These are phyloP conservation scores for Drosophila ercepeae DNA, from an alignment of 1,140 invertebrate genomes.

Conservation along the genomic window DNA sequence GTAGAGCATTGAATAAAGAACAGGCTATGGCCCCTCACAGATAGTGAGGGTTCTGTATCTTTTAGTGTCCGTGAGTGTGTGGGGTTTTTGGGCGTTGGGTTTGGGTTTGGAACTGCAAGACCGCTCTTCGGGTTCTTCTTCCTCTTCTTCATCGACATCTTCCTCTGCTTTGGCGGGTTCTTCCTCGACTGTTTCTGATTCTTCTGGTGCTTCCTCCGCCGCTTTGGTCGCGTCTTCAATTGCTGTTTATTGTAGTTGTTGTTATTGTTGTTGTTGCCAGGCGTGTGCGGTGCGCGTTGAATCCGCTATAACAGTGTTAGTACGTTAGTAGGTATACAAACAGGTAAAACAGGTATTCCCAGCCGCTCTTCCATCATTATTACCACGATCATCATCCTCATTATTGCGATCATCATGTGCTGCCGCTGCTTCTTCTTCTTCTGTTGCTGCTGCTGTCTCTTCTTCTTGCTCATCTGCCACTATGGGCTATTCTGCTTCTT, in stretches of 20 bases:
- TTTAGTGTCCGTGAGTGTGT: constrained; percentile 6
- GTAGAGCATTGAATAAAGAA: background rate
- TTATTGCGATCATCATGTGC: constrained; percentile 41
- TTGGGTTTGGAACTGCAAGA: constrained; percentile 31
- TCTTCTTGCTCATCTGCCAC: constrained; percentile 36
- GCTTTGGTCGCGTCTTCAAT: constrained; percentile 62
- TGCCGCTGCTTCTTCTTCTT: constrained; percentile 12
- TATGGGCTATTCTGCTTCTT: constrained; percentile 42
- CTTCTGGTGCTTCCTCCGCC: constrained; percentile 32
- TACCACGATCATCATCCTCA: constrained; percentile 32
- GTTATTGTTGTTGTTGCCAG: constrained; percentile 53
- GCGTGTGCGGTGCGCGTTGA: constrained; percentile 73
- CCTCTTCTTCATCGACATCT: background rate
- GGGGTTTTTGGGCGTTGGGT: constrained; percentile 33
- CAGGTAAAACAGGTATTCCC: constrained; percentile 83
- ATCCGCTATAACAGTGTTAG: constrained; percentile 84
- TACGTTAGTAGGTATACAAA: constrained; percentile 84
- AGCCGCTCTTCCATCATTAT: constrained; percentile 64
- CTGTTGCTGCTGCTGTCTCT: constrained; percentile 6
- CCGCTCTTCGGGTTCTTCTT: background rate
- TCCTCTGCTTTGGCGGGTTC: background rate
- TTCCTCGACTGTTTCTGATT: constrained; percentile 2
- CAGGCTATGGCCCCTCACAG: background rate
- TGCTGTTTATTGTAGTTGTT: constrained; percentile 26
- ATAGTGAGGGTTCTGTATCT: background rate